Conservation (phyloP, 2,797 vertebrate species). For the Galaxias olidus region DNA sequence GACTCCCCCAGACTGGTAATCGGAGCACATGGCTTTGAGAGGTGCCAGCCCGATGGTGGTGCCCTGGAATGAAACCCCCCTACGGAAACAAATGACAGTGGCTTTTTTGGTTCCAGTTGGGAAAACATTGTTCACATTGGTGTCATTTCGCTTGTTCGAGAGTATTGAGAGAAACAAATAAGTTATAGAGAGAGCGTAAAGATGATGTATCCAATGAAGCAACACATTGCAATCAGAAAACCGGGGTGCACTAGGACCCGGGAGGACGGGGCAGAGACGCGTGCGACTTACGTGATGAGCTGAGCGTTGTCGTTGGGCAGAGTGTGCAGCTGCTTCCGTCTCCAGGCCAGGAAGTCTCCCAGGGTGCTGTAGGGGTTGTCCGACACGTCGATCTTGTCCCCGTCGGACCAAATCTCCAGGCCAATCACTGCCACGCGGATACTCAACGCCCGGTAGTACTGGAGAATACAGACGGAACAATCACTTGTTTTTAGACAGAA, state of each 20-base stretch:
- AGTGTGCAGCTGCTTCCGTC: slow-evolving; percentile 80
- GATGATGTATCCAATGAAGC: too few species aligned
- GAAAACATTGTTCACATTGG: slow-evolving; percentile 1
- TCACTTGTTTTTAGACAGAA: too few species aligned
- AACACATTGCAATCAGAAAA: too few species aligned
- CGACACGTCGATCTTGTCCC: slow-evolving; percentile 82
- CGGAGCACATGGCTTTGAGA: slow-evolving; percentile 94
- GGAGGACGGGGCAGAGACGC: neutral
- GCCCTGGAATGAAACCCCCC: slow-evolving; percentile 88
- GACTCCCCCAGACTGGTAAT: slow-evolving; percentile 94
- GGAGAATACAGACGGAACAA: too few species aligned
- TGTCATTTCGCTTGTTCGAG: too few species aligned
- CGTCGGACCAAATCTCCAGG: slow-evolving; percentile 89
- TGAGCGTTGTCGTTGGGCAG: slow-evolving; percentile 95
- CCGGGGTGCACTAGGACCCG: too few species aligned
- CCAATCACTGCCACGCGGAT: slow-evolving; percentile 93
- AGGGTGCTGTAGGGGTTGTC: slow-evolving; percentile 92
- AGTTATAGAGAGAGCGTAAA: too few species aligned
- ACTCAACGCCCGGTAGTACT: slow-evolving; percentile 92
- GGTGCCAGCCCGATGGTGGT: slow-evolving; percentile 94
- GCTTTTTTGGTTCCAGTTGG: slow-evolving; percentile 36
- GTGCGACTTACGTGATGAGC: slow-evolving; percentile 85
- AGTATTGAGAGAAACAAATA: too few species aligned
- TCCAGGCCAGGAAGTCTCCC: slow-evolving; percentile 90
- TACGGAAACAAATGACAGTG: slow-evolving; percentile 62